Evolutionary conservation across 2,888 invertebrate species (phyloP).

Genomic region (Norana najaformis): DNA sequence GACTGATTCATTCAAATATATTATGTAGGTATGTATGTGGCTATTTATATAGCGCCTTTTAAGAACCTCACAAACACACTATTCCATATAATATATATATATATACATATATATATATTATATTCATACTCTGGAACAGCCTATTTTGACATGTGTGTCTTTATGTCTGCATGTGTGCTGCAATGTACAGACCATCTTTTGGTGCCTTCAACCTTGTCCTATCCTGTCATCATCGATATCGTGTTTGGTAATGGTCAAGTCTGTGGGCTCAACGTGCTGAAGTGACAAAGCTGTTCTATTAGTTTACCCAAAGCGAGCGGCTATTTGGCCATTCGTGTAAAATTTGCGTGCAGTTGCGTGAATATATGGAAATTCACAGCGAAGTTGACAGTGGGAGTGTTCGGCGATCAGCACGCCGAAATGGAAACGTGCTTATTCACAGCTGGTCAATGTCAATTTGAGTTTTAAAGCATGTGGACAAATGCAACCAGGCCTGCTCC

Average conservation of each 20-base stretch:
- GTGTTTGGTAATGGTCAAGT: neutral
- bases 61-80: too few relatives aligned
- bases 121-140: neutral
- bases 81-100: neutral
- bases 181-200: neutral
- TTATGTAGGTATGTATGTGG: neutral
- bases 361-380: neutral
- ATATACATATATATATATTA: neutral
- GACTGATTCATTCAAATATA: neutral
- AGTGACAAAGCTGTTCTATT: neutral
- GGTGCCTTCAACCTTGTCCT: neutral
- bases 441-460: conserved; percentile 13
- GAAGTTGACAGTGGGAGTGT: neutral
- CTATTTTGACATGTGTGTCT: neutral
- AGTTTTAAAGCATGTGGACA: neutral
- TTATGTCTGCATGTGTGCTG: neutral
- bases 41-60: neutral
- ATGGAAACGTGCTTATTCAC: neutral
- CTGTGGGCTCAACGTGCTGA: neutral
- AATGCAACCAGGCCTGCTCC: neutral
- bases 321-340: neutral
- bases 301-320: neutral
- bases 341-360: neutral
- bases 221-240: neutral
- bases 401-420: neutral